A percentile compares a stretch with the other conserved stretches of the same genome.
phyloP scores from a whole-genome alignment of 2,797 vertebrate genomes.

The Platyrinchus mystaceus region DNA sequence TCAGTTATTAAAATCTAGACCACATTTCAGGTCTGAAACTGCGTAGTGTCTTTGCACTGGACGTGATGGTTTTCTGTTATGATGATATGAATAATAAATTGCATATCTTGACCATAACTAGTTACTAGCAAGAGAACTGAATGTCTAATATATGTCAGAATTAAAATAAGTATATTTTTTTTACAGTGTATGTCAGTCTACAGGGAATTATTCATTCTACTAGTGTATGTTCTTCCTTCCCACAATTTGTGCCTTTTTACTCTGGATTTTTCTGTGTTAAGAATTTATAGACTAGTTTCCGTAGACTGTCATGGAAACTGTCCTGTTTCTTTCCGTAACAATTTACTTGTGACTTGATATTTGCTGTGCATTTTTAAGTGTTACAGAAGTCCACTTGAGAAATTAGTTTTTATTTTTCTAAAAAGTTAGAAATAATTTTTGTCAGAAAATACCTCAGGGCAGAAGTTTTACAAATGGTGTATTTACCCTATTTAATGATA shows the following conservation, averaged over 20 bases:
- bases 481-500: background rate
- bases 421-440: background rate
- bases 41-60: background rate
- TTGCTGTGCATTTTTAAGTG: background rate
- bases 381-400: background rate
- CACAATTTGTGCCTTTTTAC: background rate
- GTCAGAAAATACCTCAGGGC: background rate
- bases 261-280: background rate
- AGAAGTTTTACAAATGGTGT: background rate
- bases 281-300: background rate
- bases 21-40: background rate
- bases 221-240: background rate
- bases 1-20: constrained; percentile 4
- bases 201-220: background rate
- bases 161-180: background rate
- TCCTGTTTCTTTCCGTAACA: background rate
- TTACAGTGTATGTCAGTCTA: background rate
- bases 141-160: constrained; percentile 14
- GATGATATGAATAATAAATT: constrained; percentile 17
- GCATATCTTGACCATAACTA: background rate
- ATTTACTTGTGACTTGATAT: background rate
- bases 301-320: background rate
- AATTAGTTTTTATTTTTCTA: background rate
- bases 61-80: background rate
- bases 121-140: background rate